Conservation (phyloP, 2,797 vertebrate species). For the Pseudomugil tenellus region DNA sequence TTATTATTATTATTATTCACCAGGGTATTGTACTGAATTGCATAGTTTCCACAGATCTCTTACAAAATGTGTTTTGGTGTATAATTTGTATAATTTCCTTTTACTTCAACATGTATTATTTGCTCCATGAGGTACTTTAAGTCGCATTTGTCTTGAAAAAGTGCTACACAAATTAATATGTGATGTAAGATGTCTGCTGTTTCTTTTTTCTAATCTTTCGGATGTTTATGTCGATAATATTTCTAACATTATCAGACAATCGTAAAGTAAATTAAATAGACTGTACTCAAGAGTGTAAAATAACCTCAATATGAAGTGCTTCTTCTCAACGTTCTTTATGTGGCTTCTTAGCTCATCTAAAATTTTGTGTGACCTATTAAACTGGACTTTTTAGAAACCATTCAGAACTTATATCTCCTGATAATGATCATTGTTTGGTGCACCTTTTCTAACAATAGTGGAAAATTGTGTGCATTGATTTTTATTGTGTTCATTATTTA, state of each 20-base stretch:
- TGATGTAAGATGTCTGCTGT: neutral
- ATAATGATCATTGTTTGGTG: neutral
- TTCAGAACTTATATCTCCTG: no score
- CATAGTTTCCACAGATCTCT: neutral
- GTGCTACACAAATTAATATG: no score
- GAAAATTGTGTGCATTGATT: neutral
- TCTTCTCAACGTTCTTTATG: neutral
- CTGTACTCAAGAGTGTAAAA: neutral
- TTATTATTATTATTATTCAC: no score
- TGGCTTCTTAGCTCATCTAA: no score
- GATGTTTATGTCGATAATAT: neutral
- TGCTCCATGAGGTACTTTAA: no score
- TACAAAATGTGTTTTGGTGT: neutral
- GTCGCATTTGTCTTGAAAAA: no score
- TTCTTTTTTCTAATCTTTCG: neutral
- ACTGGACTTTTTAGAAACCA: no score
- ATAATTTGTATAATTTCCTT: no score
- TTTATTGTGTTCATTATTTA: neutral
- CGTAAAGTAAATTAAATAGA: neutral
- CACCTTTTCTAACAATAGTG: neutral
- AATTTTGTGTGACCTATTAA: no score
- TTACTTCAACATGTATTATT: no score
- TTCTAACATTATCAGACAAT: neutral
- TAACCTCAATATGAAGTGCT: no score
- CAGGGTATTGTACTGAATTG: neutral